A percentile compares a stretch with the other conserved stretches of the same genome.
These are phyloP conservation scores for Adoxophyes honmai DNA, from an alignment of 1,140 invertebrate genomes.

Conservation along the genomic window DNA sequence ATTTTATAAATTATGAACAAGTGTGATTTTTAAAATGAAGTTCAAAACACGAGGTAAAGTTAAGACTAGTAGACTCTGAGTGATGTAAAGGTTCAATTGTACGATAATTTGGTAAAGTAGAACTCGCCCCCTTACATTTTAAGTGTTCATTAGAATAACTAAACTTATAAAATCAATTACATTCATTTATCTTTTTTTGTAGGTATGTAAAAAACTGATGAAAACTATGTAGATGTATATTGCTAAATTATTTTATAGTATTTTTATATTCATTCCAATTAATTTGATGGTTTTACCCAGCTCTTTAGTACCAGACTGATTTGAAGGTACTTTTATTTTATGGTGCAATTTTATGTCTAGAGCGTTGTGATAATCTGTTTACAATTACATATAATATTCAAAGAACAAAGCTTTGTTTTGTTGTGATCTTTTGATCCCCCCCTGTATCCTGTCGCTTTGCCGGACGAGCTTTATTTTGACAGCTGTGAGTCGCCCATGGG, in stretches of 20 bases:
- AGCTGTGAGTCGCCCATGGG: too few species aligned
- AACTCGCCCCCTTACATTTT: conserved; percentile 58
- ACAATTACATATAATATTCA: conserved; percentile 73
- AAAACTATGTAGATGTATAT: conserved; percentile 61
- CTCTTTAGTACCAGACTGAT: conserved; percentile 76
- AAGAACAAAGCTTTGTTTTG: conserved; percentile 28
- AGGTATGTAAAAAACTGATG: conserved; percentile 55
- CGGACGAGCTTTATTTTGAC: too few species aligned
- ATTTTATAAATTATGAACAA: conserved; percentile 33
- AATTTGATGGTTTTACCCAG: conserved; percentile 56
- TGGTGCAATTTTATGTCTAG: conserved; percentile 76
- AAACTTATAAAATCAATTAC: conserved; percentile 61
- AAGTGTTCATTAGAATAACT: conserved; percentile 74
- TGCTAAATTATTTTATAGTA: conserved; percentile 75
- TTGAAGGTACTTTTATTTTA: conserved; percentile 76
- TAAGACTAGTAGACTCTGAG: conserved; percentile 43
- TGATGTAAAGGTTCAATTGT: conserved; percentile 61
- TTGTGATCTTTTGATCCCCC: neutral
- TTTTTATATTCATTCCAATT: conserved; percentile 76
- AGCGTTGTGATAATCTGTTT: conserved; percentile 77
- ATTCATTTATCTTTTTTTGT: conserved; percentile 53
- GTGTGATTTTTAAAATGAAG: conserved; percentile 62
- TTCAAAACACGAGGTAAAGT: conserved; percentile 54
- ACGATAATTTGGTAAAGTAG: conserved; percentile 49
- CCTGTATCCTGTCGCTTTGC: too few species aligned